phyloP scores from a whole-genome alignment of 2,888 invertebrate species.

The Philereme vetulata region DNA sequence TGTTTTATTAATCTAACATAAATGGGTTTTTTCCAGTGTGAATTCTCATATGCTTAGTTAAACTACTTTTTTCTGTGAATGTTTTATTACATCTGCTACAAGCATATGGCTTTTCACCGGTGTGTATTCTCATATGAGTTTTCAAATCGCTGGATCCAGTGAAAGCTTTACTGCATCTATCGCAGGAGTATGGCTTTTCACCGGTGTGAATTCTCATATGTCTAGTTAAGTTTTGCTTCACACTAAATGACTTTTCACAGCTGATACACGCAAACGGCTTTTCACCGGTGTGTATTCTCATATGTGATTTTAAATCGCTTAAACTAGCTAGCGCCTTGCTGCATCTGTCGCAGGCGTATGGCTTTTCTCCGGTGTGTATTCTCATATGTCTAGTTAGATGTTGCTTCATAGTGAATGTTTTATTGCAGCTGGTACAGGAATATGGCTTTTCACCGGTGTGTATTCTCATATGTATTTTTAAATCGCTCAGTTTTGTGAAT shows the following conservation, averaged over 20 bases:
- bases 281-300: slow-evolving; percentile 12
- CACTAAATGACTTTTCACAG: slow-evolving; percentile 14
- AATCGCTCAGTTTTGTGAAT: slow-evolving; percentile 12
- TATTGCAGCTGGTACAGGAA: slow-evolving; percentile 8
- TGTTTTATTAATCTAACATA: not conserved
- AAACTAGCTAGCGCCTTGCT: slow-evolving; percentile 11
- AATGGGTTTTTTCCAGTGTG: slow-evolving; percentile 11
- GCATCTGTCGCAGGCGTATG: slow-evolving; percentile 9
- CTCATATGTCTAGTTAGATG: slow-evolving; percentile 8
- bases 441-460: slow-evolving; percentile 13
- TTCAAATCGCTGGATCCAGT: slow-evolving; percentile 13
- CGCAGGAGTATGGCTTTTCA: slow-evolving; percentile 8
- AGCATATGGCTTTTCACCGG: slow-evolving; percentile 10
- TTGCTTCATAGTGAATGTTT: slow-evolving; percentile 14
- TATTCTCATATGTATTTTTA: slow-evolving; percentile 14
- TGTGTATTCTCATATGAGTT: slow-evolving; percentile 10
- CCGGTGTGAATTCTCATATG: slow-evolving; percentile 12
- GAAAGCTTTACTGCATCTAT: slow-evolving; percentile 7
- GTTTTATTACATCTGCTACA: slow-evolving; percentile 15
- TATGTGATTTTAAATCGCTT: slow-evolving; percentile 14
- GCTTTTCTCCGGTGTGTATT: slow-evolving; percentile 5
- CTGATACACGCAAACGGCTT: slow-evolving; percentile 16
- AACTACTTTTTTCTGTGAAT: slow-evolving; percentile 10
- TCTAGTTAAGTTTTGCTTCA: slow-evolving; percentile 10
- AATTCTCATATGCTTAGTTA: slow-evolving; percentile 4